A percentile compares a stretch with the other conserved stretches of the same genome.
These are phyloP conservation scores for Artibeus jamaicensis DNA, from an alignment of 2,797 vertebrate species.

Conservation along the genomic window DNA sequence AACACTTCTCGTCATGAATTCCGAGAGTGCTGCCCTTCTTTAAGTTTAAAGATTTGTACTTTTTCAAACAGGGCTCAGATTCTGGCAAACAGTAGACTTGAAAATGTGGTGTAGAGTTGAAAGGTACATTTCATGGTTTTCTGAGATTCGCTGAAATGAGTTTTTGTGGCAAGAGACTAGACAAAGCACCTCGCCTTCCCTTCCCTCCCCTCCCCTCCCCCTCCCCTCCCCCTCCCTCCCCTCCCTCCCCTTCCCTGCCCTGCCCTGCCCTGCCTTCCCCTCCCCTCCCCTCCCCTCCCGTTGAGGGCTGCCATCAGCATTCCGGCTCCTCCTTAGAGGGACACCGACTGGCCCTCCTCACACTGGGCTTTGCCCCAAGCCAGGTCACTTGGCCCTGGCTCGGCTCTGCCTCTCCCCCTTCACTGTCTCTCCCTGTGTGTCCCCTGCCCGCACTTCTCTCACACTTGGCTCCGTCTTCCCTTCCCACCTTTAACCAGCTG, in stretches of 20 bases:
- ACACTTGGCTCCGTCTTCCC: background rate
- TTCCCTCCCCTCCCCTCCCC: no score
- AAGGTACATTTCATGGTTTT: slow-evolving; percentile 30
- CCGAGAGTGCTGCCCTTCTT: background rate
- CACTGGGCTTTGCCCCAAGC: background rate
- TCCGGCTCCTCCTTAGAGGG: fast-evolving
- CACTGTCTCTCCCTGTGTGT: slow-evolving; percentile 52
- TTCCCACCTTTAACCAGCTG: background rate
- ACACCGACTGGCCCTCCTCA: background rate
- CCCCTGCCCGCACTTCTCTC: background rate
- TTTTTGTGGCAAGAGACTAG: background rate
- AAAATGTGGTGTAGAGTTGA: slow-evolving; percentile 38
- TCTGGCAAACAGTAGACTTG: background rate
- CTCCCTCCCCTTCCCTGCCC: no score
- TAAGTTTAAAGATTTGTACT: background rate
- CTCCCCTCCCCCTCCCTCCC: background rate
- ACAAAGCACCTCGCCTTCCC: background rate
- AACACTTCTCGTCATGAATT: background rate
- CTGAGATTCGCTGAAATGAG: slow-evolving; percentile 11
- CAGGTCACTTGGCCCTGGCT: slow-evolving; percentile 26
- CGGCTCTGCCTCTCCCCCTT: slow-evolving; percentile 11
- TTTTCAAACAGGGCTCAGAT: background rate
- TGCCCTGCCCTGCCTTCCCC: background rate
- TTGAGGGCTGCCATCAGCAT: fast-evolving
- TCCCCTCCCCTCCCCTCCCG: background rate